A percentile compares a stretch with the other conserved stretches of the same genome.
phyloP scores from a whole-genome alignment of 2,113 vertebrate genomes.

The Thermophis baileyi region DNA sequence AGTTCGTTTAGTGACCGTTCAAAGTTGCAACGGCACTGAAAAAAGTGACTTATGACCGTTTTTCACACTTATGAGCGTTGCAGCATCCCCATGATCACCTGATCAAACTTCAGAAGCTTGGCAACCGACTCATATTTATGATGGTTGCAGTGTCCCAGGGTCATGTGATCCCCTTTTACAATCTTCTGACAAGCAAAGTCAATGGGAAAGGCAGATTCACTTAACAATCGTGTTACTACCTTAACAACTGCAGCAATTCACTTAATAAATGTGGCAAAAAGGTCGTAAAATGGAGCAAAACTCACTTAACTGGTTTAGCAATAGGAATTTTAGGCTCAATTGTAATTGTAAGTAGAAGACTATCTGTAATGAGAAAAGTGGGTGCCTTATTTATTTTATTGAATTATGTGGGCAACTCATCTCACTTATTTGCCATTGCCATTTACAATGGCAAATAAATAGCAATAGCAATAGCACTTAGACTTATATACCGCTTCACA shows the following conservation, averaged over 20 bases:
- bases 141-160: neutral
- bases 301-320: neutral
- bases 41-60: neutral
- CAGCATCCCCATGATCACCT: neutral
- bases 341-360: neutral
- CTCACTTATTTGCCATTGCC: neutral
- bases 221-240: neutral
- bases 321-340: neutral
- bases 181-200: neutral
- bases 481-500: too few species aligned
- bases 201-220: neutral
- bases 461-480: too few species aligned
- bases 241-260: neutral
- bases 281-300: neutral
- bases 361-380: neutral
- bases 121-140: neutral
- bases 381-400: neutral
- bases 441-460: neutral
- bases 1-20: neutral
- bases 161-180: neutral
- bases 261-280: neutral
- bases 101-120: neutral
- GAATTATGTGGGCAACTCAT: neutral
- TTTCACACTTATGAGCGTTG: neutral
- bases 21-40: neutral